phyloP scores from a whole-genome alignment of 2,888 invertebrate genomes.

The Phortica okadai region DNA sequence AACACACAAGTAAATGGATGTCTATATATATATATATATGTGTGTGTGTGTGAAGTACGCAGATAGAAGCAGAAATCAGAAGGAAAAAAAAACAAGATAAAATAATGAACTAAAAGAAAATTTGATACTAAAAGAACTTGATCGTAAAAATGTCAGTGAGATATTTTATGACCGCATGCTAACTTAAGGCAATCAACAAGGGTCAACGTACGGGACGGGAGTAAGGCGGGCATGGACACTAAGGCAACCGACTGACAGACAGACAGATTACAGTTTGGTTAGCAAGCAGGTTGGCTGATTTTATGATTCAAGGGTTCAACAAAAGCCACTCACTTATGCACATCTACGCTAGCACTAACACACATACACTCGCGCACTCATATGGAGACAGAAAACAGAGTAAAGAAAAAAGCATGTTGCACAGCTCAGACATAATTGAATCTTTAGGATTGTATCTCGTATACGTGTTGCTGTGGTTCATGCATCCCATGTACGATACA shows the following conservation, averaged over 20 bases:
- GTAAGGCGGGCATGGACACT: neutral
- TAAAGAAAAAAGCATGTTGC: neutral
- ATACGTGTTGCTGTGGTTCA: constrained; percentile 1
- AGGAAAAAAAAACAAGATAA: neutral
- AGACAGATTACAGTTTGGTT: neutral
- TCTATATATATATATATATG: too few relatives aligned
- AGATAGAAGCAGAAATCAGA: too few relatives aligned
- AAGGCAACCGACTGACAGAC: neutral
- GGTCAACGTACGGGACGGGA: neutral
- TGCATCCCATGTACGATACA: neutral
- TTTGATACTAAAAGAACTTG: constrained; percentile 1
- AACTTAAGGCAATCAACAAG: constrained; percentile 15
- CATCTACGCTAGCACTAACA: neutral
- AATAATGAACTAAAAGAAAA: neutral
- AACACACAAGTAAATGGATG: too few relatives aligned
- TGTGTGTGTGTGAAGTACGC: too few relatives aligned
- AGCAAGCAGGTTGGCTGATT: neutral
- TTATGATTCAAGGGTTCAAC: neutral
- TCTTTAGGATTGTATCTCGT: constrained; percentile 30
- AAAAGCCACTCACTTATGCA: constrained; percentile 1
- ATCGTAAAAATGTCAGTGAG: constrained; percentile 46
- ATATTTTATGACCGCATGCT: constrained; percentile 47
- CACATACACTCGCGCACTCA: neutral
- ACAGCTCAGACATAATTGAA: constrained; percentile 20
- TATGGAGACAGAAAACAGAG: neutral